These are phyloP conservation scores for Hystrix brachyura DNA, from an alignment of 2,113 vertebrate species.

Conservation along the genomic window DNA sequence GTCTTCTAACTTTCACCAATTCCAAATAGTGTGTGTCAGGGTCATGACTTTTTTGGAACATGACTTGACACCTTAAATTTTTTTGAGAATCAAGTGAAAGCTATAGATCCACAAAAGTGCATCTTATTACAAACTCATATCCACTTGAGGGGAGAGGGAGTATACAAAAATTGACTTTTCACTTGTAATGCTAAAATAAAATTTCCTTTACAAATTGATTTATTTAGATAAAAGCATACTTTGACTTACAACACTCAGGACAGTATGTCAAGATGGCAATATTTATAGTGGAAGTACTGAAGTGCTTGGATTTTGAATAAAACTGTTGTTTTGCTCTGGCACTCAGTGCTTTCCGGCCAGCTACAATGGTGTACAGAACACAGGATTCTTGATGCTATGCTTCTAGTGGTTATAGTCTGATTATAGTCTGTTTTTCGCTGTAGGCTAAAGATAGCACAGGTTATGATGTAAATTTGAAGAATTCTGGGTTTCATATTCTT, in stretches of 20 bases:
- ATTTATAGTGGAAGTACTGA: background rate
- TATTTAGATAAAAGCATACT: background rate
- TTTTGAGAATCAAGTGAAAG: background rate
- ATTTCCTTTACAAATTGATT: background rate
- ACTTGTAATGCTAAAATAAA: background rate
- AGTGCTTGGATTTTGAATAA: background rate
- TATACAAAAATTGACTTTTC: background rate
- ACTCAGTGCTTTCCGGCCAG: too few relatives aligned
- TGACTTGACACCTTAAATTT: background rate
- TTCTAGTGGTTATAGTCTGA: background rate
- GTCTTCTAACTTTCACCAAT: constrained; percentile 11
- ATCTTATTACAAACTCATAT: background rate
- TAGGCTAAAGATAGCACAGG: background rate
- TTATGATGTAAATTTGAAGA: background rate
- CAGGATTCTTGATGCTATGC: background rate
- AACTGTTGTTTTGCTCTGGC: too few relatives aligned
- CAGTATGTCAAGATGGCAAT: too few relatives aligned
- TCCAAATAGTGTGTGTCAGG: background rate
- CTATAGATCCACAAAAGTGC: background rate
- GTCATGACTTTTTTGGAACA: background rate
- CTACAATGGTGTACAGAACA: background rate
- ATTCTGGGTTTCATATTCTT: background rate
- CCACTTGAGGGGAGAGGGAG: background rate
- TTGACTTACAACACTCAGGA: background rate
- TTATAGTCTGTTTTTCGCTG: background rate